A percentile compares a stretch with the other conserved stretches of the same genome.
Evolutionary conservation across 1,140 invertebrate species (phyloP).

Genomic region (Globodera rostochiensis): DNA sequence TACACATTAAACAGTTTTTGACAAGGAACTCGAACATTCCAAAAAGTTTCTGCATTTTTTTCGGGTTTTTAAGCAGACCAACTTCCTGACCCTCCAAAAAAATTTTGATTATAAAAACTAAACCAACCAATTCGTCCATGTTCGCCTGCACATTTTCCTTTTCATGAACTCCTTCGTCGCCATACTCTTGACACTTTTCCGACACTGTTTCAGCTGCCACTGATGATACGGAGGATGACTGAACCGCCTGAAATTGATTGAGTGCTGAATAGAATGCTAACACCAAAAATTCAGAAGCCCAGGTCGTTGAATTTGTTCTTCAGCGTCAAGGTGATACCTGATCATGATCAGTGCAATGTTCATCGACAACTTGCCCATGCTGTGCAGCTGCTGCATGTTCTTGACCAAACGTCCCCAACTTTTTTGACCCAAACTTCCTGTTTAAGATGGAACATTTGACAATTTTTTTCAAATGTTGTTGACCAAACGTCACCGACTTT

Average conservation of each 20-base stretch:
- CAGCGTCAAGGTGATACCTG: too few species aligned
- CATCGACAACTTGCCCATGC: too few species aligned
- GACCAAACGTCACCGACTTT: neutral
- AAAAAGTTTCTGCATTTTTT: neutral
- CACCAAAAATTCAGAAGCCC: too few species aligned
- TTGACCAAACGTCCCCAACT: neutral
- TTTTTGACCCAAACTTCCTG: constrained; percentile 27
- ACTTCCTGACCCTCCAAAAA: constrained; percentile 7
- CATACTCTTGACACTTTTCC: neutral
- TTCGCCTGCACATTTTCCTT: neutral
- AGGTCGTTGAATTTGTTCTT: too few species aligned
- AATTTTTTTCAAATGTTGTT: neutral
- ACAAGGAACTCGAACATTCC: too few species aligned
- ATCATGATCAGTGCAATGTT: too few species aligned
- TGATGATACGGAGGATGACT: neutral
- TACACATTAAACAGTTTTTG: too few species aligned
- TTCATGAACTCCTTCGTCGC: neutral
- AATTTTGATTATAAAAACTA: neutral
- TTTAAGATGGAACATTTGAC: neutral
- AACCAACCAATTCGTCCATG: constrained; percentile 29
- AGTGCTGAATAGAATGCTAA: too few species aligned
- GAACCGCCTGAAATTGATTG: too few species aligned
- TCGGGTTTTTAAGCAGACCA: neutral
- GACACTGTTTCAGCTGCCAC: neutral
- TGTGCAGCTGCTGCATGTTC: constrained; percentile 11